Percentiles rank a stretch among this genome's conserved stretches.
Conservation (phyloP, 1,140 invertebrate species). For the Drepana arcuata region DNA sequence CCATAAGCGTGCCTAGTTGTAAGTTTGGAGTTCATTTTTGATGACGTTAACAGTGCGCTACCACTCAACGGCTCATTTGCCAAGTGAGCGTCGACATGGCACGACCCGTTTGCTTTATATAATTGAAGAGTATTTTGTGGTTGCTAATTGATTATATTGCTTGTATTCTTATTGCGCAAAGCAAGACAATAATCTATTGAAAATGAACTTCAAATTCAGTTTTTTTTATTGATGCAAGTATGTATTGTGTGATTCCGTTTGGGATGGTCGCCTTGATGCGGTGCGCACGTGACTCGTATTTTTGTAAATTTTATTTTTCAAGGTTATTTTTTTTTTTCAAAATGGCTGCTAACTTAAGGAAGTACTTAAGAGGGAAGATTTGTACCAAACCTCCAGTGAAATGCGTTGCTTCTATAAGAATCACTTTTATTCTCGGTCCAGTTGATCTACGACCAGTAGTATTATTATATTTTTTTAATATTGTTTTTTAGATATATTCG, state of each 20-base stretch:
- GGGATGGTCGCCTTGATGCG: not conserved
- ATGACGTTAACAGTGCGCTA: too few relatives aligned
- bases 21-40: slow-evolving; percentile 37
- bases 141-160: too few relatives aligned
- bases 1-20: slow-evolving; percentile 48
- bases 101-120: too few relatives aligned
- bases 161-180: too few relatives aligned
- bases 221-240: slow-evolving; percentile 2
- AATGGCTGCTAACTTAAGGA: slow-evolving; percentile 55
- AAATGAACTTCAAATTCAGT: slow-evolving; percentile 24
- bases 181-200: slow-evolving; percentile 41
- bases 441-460: slow-evolving; percentile 6
- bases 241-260: not conserved
- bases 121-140: too few relatives aligned
- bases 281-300: not conserved
- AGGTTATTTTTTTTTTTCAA: not conserved
- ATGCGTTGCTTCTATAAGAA: slow-evolving; percentile 1
- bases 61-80: too few relatives aligned
- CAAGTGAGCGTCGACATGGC: too few relatives aligned
- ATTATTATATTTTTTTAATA: slow-evolving; percentile 26
- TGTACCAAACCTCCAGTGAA: slow-evolving; percentile 49
- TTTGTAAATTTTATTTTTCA: not conserved
- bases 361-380: slow-evolving; percentile 49
- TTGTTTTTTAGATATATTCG: slow-evolving; percentile 6
- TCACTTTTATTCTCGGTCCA: slow-evolving; percentile 14